Evolutionary conservation across 2,113 vertebrate genomes (phyloP).

Genomic region (Nannobrachium achirus): DNA sequence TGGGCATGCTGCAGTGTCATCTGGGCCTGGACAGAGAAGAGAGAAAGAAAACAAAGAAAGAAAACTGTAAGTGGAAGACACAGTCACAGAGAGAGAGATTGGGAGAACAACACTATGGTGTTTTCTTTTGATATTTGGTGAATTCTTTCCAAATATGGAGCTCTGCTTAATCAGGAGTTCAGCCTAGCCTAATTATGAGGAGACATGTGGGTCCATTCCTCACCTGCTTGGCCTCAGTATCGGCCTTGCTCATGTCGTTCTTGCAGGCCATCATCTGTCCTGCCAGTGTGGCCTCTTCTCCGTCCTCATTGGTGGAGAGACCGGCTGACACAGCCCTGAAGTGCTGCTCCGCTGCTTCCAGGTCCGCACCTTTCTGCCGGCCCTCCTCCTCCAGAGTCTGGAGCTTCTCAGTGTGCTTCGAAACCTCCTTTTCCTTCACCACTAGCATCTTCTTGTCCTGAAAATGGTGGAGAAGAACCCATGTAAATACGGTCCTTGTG

Average conservation of each 20-base stretch:
- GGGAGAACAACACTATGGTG: background rate
- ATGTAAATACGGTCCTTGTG: background rate
- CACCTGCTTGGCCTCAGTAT: constrained; percentile 94
- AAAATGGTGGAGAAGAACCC: background rate
- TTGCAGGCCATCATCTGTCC: constrained; percentile 95
- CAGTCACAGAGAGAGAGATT: background rate
- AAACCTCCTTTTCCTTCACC: constrained; percentile 87
- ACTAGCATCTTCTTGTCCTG: constrained; percentile 87
- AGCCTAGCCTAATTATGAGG: too few species aligned
- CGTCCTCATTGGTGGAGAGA: constrained; percentile 88
- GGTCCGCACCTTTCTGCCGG: constrained; percentile 76
- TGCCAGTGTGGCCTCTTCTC: constrained; percentile 87
- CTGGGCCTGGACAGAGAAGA: constrained; percentile 79
- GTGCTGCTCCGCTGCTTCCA: constrained; percentile 86
- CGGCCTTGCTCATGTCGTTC: constrained; percentile 92
- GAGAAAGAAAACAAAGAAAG: background rate
- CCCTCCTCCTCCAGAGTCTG: constrained; percentile 79
- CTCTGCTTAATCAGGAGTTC: too few species aligned
- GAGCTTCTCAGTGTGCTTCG: constrained; percentile 80
- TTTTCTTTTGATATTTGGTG: too few species aligned
- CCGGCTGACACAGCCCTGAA: constrained; percentile 92
- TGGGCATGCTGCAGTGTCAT: constrained; percentile 92
- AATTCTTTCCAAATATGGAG: too few species aligned
- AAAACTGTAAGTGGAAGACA: background rate
- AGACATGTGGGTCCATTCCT: background rate